Percentiles rank a stretch among this genome's conserved stretches.
These are phyloP conservation scores for Drosophila parvula DNA, from an alignment of 1,140 invertebrate species.

Conservation along the genomic window DNA sequence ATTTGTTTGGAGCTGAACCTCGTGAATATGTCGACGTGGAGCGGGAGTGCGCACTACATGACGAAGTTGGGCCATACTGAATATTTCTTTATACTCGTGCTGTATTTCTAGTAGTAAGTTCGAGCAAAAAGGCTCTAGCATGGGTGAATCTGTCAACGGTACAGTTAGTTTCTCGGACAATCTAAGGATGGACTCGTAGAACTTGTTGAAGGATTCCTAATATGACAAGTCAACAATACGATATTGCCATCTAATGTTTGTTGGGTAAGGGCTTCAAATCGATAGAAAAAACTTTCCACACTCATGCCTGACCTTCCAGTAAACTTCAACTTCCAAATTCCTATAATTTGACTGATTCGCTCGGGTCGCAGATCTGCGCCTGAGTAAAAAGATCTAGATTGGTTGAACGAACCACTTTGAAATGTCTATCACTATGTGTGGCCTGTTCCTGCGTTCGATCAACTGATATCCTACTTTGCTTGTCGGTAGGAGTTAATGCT, in stretches of 20 bases:
- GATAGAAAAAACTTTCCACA: constrained; percentile 19
- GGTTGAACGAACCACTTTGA: constrained; percentile 5
- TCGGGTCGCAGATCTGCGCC: neutral
- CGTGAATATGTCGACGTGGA: neutral
- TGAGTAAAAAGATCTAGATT: constrained; percentile 3
- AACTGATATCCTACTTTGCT: neutral
- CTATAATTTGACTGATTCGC: constrained; percentile 2
- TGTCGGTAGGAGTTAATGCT: neutral
- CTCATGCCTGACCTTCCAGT: constrained; percentile 10
- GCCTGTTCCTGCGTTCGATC: neutral
- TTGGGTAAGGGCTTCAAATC: constrained; percentile 9
- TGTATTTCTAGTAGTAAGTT: constrained; percentile 9
- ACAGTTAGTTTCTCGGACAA: constrained; percentile 2
- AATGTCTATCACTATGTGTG: neutral
- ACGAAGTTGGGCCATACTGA: constrained; percentile 3
- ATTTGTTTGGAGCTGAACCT: neutral
- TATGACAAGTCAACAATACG: constrained; percentile 1
- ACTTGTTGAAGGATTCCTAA: constrained; percentile 5
- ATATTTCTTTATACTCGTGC: constrained; percentile 8
- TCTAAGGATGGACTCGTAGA: constrained; percentile 6
- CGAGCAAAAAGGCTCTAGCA: constrained; percentile 4
- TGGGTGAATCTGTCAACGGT: constrained; percentile 1
- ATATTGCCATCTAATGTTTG: constrained; percentile 19
- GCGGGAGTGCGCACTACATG: constrained; percentile 2
- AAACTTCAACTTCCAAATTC: neutral